Base-by-base conservation (phyloP, 1,140 invertebrate species). In the Pseudomyrmex gracilis region DNA sequence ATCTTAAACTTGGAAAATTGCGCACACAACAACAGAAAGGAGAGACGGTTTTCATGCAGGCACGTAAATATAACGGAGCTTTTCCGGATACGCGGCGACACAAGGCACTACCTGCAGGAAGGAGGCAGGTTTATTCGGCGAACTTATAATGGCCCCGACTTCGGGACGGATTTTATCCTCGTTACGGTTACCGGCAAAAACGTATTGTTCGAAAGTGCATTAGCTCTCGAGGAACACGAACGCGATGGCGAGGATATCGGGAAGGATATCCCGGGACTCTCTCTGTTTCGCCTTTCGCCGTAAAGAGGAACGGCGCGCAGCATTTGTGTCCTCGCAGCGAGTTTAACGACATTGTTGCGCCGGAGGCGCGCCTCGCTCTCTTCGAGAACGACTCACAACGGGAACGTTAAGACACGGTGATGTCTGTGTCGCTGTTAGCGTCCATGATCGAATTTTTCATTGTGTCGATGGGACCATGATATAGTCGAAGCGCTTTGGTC, bases 101-200 rank as follows among this genome's bases (percentile, higher is more conserved):
- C 12, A 20, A 53, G 22, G 49, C 34, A 34, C 34, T 66, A 80
- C 15, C 45, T 55, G 22, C 34, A 10, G 8, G 20, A 82, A 70
- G 12, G 20, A 17, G 57, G 58, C 34, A 63, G 60, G 68, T 80
- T 87, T 67, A 83, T 85, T 85, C 70, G 53, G 17, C 74, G 45
- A 87, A 78, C 77, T 89, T 89, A 82, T 87, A 89, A 85, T 85
- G 83, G 86, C 64, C n/a, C 5, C 57, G 71, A 87, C 73, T 87
- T 88, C 73, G 49, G 80, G 63, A 57, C 24, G 51, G 66, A 87
- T 87, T 89, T 85, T 83, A 71, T 87, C 71, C 84, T 86, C 66
- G 67, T 86, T 88, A 84, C 45, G 58, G 71, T 80, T 68, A 86
- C 68, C 57, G 58, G 67, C 80, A 84, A 82, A 84, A 86, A 88